These are phyloP conservation scores for Drosophila nigrodunni DNA, from an alignment of 1,140 invertebrate genomes.

Conservation along the genomic window DNA sequence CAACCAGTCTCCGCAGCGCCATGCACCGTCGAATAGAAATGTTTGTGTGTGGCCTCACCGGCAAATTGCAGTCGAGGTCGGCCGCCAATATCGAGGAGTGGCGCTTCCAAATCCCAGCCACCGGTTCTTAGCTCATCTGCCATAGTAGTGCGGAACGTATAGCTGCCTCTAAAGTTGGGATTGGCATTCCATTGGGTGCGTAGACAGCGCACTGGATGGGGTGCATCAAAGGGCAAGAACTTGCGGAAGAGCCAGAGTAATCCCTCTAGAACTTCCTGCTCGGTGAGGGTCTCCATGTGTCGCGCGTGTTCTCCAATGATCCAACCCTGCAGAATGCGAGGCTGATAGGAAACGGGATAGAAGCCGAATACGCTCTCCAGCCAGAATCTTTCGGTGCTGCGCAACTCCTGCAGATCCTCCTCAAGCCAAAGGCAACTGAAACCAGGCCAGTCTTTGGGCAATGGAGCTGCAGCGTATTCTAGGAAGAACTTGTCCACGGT, in stretches of 20 bases:
- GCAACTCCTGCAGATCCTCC: slow-evolving; percentile 82
- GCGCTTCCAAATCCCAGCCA: slow-evolving; percentile 86
- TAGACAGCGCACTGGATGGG: slow-evolving; percentile 59
- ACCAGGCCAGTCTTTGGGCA: slow-evolving; percentile 85
- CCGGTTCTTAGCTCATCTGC: slow-evolving; percentile 85
- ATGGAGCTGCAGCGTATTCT: slow-evolving; percentile 88
- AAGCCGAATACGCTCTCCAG: slow-evolving; percentile 88
- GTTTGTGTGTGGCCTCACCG: slow-evolving; percentile 89
- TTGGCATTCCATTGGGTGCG: slow-evolving; percentile 88
- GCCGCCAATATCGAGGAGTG: slow-evolving; percentile 85
- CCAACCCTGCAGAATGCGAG: slow-evolving; percentile 89
- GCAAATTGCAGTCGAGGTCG: slow-evolving; percentile 88
- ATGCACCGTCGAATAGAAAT: slow-evolving; percentile 91
- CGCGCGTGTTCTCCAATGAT: slow-evolving; percentile 86
- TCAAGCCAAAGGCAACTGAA: slow-evolving; percentile 86
- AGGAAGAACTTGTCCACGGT: slow-evolving; percentile 92
- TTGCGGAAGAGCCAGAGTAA: slow-evolving; percentile 85
- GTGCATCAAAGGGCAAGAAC: slow-evolving; percentile 67
- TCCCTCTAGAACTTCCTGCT: slow-evolving; percentile 85
- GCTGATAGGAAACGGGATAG: slow-evolving; percentile 87
- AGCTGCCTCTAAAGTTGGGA: slow-evolving; percentile 89
- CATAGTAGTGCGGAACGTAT: slow-evolving; percentile 88
- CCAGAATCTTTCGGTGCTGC: slow-evolving; percentile 85
- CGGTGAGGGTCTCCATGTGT: slow-evolving; percentile 86
- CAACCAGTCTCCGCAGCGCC: slow-evolving; percentile 92